Conservation (phyloP, 2,113 vertebrate species). For the Spea multiplicata region DNA sequence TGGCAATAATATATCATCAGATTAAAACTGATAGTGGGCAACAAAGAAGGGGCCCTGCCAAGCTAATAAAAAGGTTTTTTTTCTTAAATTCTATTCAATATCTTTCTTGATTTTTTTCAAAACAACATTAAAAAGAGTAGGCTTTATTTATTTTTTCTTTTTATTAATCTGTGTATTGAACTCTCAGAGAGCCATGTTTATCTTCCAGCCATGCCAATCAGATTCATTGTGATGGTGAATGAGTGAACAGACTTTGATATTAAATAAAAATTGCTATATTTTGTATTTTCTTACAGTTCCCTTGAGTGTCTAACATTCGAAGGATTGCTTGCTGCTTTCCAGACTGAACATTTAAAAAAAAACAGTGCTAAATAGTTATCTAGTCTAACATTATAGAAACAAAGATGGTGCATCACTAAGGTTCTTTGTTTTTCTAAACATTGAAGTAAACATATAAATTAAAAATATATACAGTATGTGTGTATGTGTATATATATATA, state of each 20-base stretch:
- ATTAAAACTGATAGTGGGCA: conserved; percentile 1
- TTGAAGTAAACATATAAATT: background rate
- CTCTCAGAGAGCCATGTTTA: conserved; percentile 32
- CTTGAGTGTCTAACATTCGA: background rate
- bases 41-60: background rate
- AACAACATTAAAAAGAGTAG: background rate
- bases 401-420: background rate
- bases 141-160: background rate
- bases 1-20: background rate
- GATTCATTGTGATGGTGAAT: conserved; percentile 1
- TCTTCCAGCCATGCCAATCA: conserved; percentile 19
- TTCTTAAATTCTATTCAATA: background rate
- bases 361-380: background rate
- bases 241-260: conserved; percentile 15
- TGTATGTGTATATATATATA: background rate
- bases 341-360: background rate
- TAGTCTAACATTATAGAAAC: background rate
- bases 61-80: background rate
- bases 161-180: conserved; percentile 44
- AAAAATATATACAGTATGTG: background rate
- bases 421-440: background rate
- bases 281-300: conserved; percentile 23
- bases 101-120: background rate
- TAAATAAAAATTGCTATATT: conserved; percentile 30
- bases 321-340: background rate